Base-by-base conservation (phyloP, 2,888 invertebrate species). In the Vesta saturnalis region DNA sequence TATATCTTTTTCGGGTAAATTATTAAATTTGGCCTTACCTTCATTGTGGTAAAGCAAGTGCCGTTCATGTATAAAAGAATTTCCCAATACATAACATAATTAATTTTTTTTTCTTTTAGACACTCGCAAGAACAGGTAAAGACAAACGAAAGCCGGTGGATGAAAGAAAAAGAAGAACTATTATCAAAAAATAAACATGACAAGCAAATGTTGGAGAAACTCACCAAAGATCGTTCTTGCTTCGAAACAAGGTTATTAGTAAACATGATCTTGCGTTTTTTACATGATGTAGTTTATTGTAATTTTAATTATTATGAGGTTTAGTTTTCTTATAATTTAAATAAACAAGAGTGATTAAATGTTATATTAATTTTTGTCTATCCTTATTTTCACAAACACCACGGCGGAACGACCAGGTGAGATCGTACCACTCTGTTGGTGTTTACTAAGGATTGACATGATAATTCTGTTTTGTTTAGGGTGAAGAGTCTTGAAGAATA, bases 191-290 rank as follows among this genome's bases (percentile, higher is more conserved):
- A 78, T 52, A 80, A 77, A 59, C 76, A 77, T 16, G 79, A 81
- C 64, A 80, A 80, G 58, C 78, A 74, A 19, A 64, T 80, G 19
- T 65, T 82, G 43, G 78, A 81, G 35, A 81, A 81, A 65, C 63
- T 82, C 56, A 77, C 76, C 3, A 75, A 78, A 8, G 82, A 82
- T 57, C 79, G 80, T 35, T 76, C 75, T 22, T 74, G 74, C 60
- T 77, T 81, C 58, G 82, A 83, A 71, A 79, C 82, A 64, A 83
- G 83, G 83, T 84, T 82, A 80, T 74, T 84, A 78, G 74, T 82
- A 67, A 77, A 80, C 73, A 77, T 83, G 70, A 81, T 82, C 47
- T 75, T 84, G 69, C 79, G 80, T 67, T 78, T 81, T 47, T 73
- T 83, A 70, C 79, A 82, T 65, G 83, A 83, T 74, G 72, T 84